Conservation (phyloP, 2,888 invertebrate species). For the Antheraea yamamai region DNA sequence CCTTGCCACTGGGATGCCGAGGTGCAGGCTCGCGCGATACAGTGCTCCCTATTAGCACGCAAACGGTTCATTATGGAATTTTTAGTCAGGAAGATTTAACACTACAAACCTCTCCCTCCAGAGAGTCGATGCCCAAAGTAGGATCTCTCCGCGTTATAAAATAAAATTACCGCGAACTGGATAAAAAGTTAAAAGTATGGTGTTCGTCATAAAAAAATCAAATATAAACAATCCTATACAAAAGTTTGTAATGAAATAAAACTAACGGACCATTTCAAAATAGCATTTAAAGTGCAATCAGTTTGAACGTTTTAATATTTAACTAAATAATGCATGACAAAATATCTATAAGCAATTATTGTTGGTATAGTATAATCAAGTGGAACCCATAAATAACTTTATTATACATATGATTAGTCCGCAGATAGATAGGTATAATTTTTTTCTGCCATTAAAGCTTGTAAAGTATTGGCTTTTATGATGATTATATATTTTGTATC, state of each 20-base stretch:
- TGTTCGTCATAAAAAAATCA: not conserved
- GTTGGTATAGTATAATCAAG: slow-evolving; percentile 51
- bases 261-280: slow-evolving; percentile 45
- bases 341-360: slow-evolving; percentile 60
- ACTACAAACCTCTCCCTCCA: no score
- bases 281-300: slow-evolving; percentile 42
- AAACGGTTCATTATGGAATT: no score
- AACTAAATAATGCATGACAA: slow-evolving; percentile 55
- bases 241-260: slow-evolving; percentile 35
- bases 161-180: no score
- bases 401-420: slow-evolving; percentile 70
- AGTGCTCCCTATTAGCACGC: no score
- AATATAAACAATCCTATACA: not conserved
- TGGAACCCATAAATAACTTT: slow-evolving; percentile 59
- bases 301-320: slow-evolving; percentile 33
- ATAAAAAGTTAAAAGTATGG: not conserved
- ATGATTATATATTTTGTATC: slow-evolving; percentile 45
- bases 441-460: slow-evolving; percentile 50
- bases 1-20: no score
- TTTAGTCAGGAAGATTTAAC: no score
- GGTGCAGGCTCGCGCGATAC: no score
- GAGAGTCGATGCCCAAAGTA: no score
- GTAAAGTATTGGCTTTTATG: slow-evolving; percentile 41
- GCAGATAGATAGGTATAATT: slow-evolving; percentile 43
- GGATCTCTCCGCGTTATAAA: no score